Percentiles rank a stretch among this genome's conserved stretches.
Conservation (phyloP, 2,797 vertebrate genomes). For the Tokudaia muenninki region DNA sequence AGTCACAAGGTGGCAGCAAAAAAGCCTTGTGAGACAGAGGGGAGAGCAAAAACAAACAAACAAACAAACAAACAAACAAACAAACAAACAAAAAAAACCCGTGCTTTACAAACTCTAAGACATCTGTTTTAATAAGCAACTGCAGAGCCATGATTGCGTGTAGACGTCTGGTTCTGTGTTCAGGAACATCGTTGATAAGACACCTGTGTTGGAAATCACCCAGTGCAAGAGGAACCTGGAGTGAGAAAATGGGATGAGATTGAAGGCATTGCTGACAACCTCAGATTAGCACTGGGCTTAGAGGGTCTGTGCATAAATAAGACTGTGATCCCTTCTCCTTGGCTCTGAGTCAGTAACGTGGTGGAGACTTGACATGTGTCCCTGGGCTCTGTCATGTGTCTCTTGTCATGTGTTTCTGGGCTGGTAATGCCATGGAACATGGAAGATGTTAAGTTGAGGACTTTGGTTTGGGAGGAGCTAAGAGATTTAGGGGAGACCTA, state of each 20-base stretch:
- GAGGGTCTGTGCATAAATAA: neutral
- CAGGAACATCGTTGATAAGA: neutral
- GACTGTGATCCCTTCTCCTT: neutral
- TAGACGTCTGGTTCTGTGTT: neutral
- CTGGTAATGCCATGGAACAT: neutral
- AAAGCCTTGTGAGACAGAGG: neutral
- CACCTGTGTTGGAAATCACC: neutral
- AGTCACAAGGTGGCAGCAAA: slow-evolving; percentile 36
- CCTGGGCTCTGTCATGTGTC: too few species aligned
- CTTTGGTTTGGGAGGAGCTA: neutral
- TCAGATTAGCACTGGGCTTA: neutral
- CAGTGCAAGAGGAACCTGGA: neutral
- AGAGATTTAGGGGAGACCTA: neutral
- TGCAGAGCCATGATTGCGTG: neutral
- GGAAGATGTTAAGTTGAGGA: neutral
- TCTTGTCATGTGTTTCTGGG: neutral
- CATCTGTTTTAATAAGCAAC: neutral
- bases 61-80: too few species aligned
- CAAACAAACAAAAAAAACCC: too few species aligned
- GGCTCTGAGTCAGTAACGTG: neutral
- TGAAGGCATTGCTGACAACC: too few species aligned
- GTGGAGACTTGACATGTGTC: neutral
- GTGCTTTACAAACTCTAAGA: neutral
- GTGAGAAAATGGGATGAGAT: slow-evolving; percentile 1
- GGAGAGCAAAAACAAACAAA: neutral